Conservation (phyloP, 2,888 invertebrate species). For the Hedya salicella region DNA sequence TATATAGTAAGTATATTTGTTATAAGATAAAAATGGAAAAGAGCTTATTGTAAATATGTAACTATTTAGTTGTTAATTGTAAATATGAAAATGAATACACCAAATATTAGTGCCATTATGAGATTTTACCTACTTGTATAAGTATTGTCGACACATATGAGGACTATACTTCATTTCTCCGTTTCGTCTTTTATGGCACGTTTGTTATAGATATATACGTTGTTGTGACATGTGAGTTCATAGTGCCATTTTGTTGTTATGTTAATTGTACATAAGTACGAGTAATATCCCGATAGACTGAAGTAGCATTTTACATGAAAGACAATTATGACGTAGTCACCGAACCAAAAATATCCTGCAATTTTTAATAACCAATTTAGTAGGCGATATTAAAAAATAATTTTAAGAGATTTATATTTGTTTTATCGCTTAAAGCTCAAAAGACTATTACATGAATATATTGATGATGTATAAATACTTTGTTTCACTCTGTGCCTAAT, state of each 20-base stretch:
- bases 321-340: constrained; percentile 72
- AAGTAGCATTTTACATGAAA: constrained; percentile 69
- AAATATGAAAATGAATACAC: constrained; percentile 58
- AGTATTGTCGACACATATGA: constrained; percentile 45
- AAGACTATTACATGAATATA: constrained; percentile 64
- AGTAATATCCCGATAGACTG: constrained; percentile 59
- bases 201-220: constrained; percentile 51
- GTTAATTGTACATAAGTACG: constrained; percentile 43
- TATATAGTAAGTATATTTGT: constrained; percentile 62
- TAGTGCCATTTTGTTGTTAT: constrained; percentile 68
- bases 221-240: constrained; percentile 69
- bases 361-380: constrained; percentile 49
- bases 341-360: constrained; percentile 75
- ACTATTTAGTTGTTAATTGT: constrained; percentile 53
- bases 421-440: constrained; percentile 57
- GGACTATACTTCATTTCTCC: constrained; percentile 62
- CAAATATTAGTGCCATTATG: constrained; percentile 77
- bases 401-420: constrained; percentile 52
- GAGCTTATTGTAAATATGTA: constrained; percentile 51
- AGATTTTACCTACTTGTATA: constrained; percentile 41
- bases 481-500: constrained; percentile 33
- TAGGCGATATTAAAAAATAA: constrained; percentile 22
- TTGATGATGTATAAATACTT: constrained; percentile 13
- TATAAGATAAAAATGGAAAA: constrained; percentile 60
- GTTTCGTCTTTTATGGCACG: constrained; percentile 70